These are phyloP conservation scores for Nothobranchius furzeri DNA, from an alignment of 2,113 vertebrate genomes.

Conservation along the genomic window DNA sequence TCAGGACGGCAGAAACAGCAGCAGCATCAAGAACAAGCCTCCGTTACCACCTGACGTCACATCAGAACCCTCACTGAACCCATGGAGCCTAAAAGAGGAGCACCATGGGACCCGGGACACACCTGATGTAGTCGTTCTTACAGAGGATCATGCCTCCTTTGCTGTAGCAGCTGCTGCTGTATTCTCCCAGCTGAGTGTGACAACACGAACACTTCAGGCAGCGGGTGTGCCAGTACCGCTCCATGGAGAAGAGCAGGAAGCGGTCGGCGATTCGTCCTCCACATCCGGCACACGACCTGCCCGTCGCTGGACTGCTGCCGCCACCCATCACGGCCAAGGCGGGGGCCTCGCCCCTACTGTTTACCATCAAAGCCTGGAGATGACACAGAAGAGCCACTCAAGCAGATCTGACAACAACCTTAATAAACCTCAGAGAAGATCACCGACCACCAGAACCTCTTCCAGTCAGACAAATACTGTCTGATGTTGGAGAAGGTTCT, in stretches of 20 bases:
- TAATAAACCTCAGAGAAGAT: no score
- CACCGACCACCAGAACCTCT: no score
- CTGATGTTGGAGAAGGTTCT: no score
- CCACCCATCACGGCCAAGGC: constrained; percentile 71
- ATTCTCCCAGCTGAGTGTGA: constrained; percentile 84
- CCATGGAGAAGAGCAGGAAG: constrained; percentile 86
- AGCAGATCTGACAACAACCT: no score
- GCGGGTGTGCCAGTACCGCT: constrained; percentile 84
- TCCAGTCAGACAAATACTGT: no score
- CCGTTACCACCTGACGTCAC: no score
- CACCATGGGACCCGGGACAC: no score
- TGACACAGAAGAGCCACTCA: not conserved
- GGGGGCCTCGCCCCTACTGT: constrained; percentile 77
- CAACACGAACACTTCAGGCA: constrained; percentile 86
- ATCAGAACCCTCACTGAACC: no score
- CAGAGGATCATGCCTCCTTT: constrained; percentile 86
- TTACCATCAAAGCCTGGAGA: constrained; percentile 76
- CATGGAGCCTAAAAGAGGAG: no score
- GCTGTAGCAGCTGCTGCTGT: constrained; percentile 84
- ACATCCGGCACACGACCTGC: constrained; percentile 81
- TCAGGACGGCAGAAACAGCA: no score
- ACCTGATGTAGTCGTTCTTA: constrained; percentile 86
- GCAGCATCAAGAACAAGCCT: no score
- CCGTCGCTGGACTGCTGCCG: constrained; percentile 45
- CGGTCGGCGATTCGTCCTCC: constrained; percentile 82